Conservation (phyloP, 2,888 invertebrate species). For the Phragmatobia fuliginosa region DNA sequence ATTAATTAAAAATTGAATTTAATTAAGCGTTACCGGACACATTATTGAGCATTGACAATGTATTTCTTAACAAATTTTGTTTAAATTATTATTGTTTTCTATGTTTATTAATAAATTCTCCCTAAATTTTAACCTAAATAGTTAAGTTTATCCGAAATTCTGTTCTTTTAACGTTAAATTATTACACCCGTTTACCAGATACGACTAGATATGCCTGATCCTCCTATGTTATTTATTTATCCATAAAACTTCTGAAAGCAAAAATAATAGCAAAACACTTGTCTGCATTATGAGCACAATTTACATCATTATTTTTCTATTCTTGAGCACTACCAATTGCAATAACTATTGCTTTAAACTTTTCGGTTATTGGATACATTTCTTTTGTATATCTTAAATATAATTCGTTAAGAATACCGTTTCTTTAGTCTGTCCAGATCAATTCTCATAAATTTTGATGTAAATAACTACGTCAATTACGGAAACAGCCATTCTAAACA, state of each 20-base stretch:
- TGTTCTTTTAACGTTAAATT: no score
- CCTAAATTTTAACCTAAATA: no score
- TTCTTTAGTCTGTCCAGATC: slow-evolving; percentile 25
- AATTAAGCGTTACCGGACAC: no score
- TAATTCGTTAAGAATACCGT: neutral
- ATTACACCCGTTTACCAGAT: neutral
- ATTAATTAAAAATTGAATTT: no score
- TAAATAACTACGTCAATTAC: slow-evolving; percentile 48
- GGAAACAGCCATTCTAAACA: slow-evolving; percentile 61
- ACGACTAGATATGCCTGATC: neutral
- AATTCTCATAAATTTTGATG: slow-evolving; percentile 33
- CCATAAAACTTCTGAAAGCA: neutral
- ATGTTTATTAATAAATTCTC: no score
- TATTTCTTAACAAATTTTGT: no score
- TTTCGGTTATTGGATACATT: neutral
- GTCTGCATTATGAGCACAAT: neutral
- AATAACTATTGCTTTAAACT: neutral
- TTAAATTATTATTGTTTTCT: no score
- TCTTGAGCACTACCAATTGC: no score
- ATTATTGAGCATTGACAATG: no score
- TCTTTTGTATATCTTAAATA: neutral
- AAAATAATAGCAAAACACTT: neutral
- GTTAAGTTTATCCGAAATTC: no score
- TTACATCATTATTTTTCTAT: no score
- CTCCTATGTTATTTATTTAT: neutral